Evolutionary conservation across 2,797 vertebrate genomes (phyloP), one percentile per base, ranked within the genome.

Genomic region (Tangara arthus): DNA sequence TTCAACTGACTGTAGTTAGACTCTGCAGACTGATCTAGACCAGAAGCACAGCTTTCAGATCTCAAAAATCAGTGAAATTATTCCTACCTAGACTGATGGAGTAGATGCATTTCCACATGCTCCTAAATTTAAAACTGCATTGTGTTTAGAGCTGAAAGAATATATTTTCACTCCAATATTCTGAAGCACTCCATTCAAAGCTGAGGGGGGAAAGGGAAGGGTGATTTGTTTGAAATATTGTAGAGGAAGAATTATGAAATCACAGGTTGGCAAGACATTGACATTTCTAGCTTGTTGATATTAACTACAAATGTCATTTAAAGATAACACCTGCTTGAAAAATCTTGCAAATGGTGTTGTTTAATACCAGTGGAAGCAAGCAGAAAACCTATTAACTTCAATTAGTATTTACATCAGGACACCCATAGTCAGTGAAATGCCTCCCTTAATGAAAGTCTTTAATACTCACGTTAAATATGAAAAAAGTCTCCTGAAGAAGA

Each of bases 361-460:
- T 77, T 73, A 87, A 64, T 37, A 60, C 4, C 50, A 41, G 18
- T 13, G 46, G n/a, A 87, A 88, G 37, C 6, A 34, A 72, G 87
- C 9, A 81, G 41, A 63, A 83, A 87, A 39, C 66, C 46, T 73
- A 69, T 64, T 81, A 84, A 72, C n/a, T 81, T 93, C 80, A 73
- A 64, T 73, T 82, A 78, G 24, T 41, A 37, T 37, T 73, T 85
- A 20, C 50, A 64, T 59, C 46, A 55, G 35, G 35, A 52, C 17
- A 60, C 21, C 6, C 41, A 34, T 23, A 90, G 39, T 16, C 35
- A 81, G 15, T 35, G 20, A 81, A 84, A 41, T 11, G 1, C 17
- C 26, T 77, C 65, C 46, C 10, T 56, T 56, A 73, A 34, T 60
- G 30, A 21, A 77, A 46, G 15, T 37, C 30, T 81, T 72, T 50